Base-by-base conservation (phyloP, 2,888 invertebrate species). In the Philopedon plagiatum region DNA sequence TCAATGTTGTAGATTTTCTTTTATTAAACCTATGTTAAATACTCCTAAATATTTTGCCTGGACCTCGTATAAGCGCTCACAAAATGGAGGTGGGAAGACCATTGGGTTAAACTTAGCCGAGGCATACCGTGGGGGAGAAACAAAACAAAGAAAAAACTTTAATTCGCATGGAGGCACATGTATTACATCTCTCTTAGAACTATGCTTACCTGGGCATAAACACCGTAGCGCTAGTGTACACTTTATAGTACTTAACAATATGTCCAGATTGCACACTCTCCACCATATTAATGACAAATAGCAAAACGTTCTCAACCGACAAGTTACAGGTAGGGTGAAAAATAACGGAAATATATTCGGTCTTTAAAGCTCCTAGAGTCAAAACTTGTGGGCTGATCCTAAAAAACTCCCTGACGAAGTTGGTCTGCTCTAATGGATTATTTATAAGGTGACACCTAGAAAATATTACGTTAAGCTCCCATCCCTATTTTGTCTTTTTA, bases 151-250 rank as follows among this genome's bases (percentile, higher is more conserved):
- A n/a, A n/a, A n/a, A n/a, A n/a, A n/a, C n/a, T n/a, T n/a, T n/a
- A n/a, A n/a, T n/a, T n/a, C n/a, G n/a, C n/a, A n/a, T n/a, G n/a
- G n/a, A n/a, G n/a, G n/a, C n/a, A n/a, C n/a, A n/a, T n/a, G n/a
- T n/a, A n/a, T n/a, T n/a, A n/a, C n/a, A 34, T 1, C 1, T 1
- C 34, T 34, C n/a, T 11, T n/a, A 34, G 11, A 34, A 34, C 21
- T 56, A 46, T 64, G 78, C 79, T 76, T 80, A 82, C 83, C 75
- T 80, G 5, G 85, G 79, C 49, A 82, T 77, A 74, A 78, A 78
- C n/a, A 80, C 80, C 58, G 74, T 78, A 4, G 83, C 86, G 18
- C 82, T 80, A 11, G 79, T 77, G 26, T 71, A 80, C 11, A 85
- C 64, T 26, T 76, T 68, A 69, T 81, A 83, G 9, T 73, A 72